Conservation (phyloP, 2,797 vertebrate genomes). For the Somateria mollissima region DNA sequence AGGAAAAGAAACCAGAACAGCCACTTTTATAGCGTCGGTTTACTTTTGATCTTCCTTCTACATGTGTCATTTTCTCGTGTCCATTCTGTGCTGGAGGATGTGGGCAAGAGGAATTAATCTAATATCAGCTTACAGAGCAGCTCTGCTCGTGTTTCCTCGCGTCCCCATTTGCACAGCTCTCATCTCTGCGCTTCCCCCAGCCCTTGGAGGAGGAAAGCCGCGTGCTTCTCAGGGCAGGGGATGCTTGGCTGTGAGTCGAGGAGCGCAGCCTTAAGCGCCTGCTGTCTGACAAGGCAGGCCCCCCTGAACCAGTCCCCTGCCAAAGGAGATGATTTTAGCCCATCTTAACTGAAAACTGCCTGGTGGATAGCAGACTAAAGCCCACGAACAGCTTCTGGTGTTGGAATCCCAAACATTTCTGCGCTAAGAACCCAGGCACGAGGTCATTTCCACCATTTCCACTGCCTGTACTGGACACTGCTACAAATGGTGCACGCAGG, state of each 20-base stretch:
- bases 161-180: too few species aligned
- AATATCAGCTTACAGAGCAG: not conserved
- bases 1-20: not conserved
- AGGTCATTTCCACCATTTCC: rapidly evolving
- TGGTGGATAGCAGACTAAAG: not conserved
- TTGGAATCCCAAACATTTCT: not conserved
- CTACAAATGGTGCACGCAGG: not conserved
- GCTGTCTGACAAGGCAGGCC: not conserved
- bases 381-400: not conserved
- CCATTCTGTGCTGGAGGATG: not conserved
- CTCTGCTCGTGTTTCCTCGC: too few species aligned
- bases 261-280: not conserved
- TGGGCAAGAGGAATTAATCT: not conserved
- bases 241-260: not conserved
- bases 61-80: rapidly evolving
- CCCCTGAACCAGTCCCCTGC: not conserved
- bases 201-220: not conserved
- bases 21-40: rapidly evolving
- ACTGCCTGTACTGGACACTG: rapidly evolving
- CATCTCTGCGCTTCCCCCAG: not conserved
- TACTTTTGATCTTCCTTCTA: not conserved
- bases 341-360: not conserved
- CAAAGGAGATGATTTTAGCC: not conserved
- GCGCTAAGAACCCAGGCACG: not conserved
- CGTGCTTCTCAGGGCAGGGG: not conserved